Conservation (phyloP, 2,888 invertebrate species). For the Temnothorax unifasciatus region DNA sequence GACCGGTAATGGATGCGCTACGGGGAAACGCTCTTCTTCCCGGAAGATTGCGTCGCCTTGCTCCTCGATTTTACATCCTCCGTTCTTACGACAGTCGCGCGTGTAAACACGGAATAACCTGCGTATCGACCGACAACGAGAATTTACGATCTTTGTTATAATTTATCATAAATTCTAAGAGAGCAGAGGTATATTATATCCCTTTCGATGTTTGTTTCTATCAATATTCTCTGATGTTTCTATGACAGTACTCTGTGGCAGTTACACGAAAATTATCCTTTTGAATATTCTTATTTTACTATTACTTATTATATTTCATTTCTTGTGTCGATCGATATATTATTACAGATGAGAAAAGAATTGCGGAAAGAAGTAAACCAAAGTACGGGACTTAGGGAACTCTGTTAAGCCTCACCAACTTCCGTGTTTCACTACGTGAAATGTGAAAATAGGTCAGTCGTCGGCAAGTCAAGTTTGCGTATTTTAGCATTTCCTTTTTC, state of each 20-base stretch:
- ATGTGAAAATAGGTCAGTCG: background rate
- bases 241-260: too few species aligned
- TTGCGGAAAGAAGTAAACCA: background rate
- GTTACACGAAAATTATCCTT: background rate
- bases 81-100: slow-evolving; percentile 12
- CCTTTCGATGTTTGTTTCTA: background rate
- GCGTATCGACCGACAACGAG: background rate
- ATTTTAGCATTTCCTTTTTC: too few species aligned
- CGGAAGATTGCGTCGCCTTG: slow-evolving; percentile 17
- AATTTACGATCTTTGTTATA: slow-evolving; percentile 9
- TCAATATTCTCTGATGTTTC: background rate
- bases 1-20: slow-evolving; percentile 33
- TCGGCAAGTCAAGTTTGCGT: background rate
- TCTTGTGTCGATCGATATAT: background rate
- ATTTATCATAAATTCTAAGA: background rate
- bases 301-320: background rate
- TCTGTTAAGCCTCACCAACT: background rate
- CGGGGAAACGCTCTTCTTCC: slow-evolving; percentile 7
- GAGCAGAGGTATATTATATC: background rate
- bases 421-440: background rate
- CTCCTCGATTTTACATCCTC: slow-evolving; percentile 23
- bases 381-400: background rate
- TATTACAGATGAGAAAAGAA: background rate
- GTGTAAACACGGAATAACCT: background rate
- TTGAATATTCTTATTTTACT: background rate